phyloP scores from a whole-genome alignment of 2,113 vertebrate species.

The Chiloscyllium plagiosum region DNA sequence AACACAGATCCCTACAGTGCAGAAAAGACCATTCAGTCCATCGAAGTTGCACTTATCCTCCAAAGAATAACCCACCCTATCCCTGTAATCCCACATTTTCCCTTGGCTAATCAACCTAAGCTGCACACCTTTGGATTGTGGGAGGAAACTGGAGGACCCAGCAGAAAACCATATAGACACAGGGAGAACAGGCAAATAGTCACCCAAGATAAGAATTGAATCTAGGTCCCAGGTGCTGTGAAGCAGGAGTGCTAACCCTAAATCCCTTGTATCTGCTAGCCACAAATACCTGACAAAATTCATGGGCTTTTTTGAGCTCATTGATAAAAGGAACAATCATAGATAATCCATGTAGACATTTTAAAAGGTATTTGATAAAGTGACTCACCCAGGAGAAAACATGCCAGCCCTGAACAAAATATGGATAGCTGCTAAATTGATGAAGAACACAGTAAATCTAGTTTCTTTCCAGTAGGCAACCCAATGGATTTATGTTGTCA shows the following conservation, averaged over 20 bases:
- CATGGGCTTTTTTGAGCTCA: neutral
- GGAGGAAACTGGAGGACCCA: too few species aligned
- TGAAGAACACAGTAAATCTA: neutral
- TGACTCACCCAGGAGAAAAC: neutral
- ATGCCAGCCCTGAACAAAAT: neutral
- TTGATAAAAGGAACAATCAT: neutral
- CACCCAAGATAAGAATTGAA: too few species aligned
- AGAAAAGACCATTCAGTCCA: too few species aligned
- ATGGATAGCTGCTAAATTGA: neutral
- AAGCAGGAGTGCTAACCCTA: too few species aligned
- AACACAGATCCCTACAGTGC: too few species aligned
- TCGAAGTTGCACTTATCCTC: too few species aligned
- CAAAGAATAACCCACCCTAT: too few species aligned
- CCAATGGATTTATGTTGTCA: neutral
- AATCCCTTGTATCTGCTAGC: neutral
- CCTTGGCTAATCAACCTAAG: too few species aligned
- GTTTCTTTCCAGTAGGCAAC: neutral
- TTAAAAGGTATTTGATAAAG: neutral
- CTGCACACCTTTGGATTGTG: too few species aligned
- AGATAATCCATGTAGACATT: neutral
- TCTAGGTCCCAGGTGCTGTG: too few species aligned
- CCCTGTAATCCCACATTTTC: too few species aligned
- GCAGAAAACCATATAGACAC: neutral
- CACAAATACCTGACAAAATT: neutral
- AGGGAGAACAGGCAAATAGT: neutral